A percentile compares a stretch with the other conserved stretches of the same genome.
phyloP scores from a whole-genome alignment of 2,113 vertebrate genomes.

The Penelope pileata region DNA sequence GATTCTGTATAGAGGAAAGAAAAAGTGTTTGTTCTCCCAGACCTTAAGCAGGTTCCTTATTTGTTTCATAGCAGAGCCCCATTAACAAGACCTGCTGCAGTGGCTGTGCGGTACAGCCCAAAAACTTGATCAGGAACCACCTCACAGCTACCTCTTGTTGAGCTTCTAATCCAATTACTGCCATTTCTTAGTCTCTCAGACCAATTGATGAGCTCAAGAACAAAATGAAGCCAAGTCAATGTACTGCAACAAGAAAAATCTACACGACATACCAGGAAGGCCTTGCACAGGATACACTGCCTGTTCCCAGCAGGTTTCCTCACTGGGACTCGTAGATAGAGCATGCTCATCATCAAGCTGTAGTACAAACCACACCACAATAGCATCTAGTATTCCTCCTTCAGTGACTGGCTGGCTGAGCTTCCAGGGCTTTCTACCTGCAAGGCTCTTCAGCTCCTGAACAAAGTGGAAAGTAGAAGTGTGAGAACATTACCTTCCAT shows the following conservation, averaged over 20 bases:
- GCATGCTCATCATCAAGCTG: constrained; percentile 90
- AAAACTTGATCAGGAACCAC: not conserved
- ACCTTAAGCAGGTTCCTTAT: not conserved
- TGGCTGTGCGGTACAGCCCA: not conserved
- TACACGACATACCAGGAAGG: constrained; percentile 75
- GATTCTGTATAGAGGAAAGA: not conserved
- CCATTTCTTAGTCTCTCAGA: not conserved
- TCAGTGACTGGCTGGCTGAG: constrained; percentile 78
- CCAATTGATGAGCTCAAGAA: not conserved
- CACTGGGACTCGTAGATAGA: constrained; percentile 90
- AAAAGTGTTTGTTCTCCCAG: not conserved
- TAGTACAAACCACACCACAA: constrained; percentile 95
- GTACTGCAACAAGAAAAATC: not conserved
- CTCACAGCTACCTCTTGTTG: not conserved
- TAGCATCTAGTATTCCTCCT: constrained; percentile 86
- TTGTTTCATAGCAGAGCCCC: not conserved
- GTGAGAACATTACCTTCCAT: not conserved
- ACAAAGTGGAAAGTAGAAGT: not conserved
- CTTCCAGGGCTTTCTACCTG: constrained; percentile 77
- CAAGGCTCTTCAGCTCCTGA: constrained; percentile 92
- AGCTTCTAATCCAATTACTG: not conserved
- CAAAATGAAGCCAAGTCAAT: not conserved
- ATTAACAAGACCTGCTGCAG: rapidly evolving
- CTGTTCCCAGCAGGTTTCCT: constrained; percentile 98
- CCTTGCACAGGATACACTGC: constrained; percentile 93